Base-by-base conservation (phyloP, 2,888 invertebrate species). In the Lapara coniferarum region DNA sequence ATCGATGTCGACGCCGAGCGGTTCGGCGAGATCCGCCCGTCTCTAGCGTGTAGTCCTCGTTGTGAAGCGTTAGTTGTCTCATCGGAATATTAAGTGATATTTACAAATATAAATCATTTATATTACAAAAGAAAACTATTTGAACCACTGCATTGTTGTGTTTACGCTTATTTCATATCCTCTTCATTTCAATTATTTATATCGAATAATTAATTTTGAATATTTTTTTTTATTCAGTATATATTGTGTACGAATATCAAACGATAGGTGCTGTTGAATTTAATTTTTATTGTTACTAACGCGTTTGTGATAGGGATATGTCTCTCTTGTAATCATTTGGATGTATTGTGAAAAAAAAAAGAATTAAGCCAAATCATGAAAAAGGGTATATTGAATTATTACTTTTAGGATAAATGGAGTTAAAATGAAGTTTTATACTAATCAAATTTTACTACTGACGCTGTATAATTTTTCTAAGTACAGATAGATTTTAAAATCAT, bases 211-310 rank as follows among this genome's bases (percentile, higher is more conserved):
- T 84, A 77, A 86, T 89, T 89, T 89, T 86, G 81, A 86, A 85
- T 86, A 85, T 85, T 86, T 88, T 84, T 52, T 88, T 85, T 88
- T 86, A 87, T 88, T 88, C 84, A 83, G 74, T 82, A 81, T 86
- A 37, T 78, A 82, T 78, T 84, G 81, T 81, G 80, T 88, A 84
- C 87, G 84, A 89, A 87, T 90, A 87, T 90, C 89, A 88, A 88
- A 86, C 85, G 80, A 87, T 90, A 90, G 93, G 93, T 93, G 92
- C 93, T 93, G 90, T 89, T 89, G 87, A 88, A 87, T 90, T 89
- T 91, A 87, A 88, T 91, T 90, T 88, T 87, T 89, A 89, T 89
- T 88, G 81, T 87, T 86, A 89, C 86, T 87, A 84, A 88, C 83
- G 84, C 86, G 80, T 87, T 88, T 90, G 90, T 92, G 90, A 92